Conservation (phyloP, 1,140 invertebrate genomes). For the Aphaenogaster floridana region DNA sequence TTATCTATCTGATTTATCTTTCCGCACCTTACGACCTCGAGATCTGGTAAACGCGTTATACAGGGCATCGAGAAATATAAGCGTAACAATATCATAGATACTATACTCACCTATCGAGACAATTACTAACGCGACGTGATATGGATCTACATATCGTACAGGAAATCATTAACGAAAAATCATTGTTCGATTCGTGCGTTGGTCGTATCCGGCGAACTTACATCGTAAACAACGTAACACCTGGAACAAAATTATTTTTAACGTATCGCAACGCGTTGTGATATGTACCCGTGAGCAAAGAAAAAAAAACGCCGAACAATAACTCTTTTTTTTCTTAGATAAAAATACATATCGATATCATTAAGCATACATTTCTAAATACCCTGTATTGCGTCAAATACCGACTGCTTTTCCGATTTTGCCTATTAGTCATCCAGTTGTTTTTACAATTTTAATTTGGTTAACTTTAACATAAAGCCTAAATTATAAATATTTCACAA, state of each 20-base stretch:
- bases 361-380: constrained; percentile 46
- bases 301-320: neutral
- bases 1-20: too few species aligned
- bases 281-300: neutral
- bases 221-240: constrained; percentile 31
- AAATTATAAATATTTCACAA: neutral
- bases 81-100: neutral
- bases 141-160: constrained; percentile 5
- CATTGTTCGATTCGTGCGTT: constrained; percentile 5
- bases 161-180: constrained; percentile 33
- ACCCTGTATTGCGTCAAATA: constrained; percentile 45
- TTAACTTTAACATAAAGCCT: neutral
- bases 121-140: neutral
- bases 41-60: constrained; percentile 27
- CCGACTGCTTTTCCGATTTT: neutral
- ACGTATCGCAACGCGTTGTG: neutral
- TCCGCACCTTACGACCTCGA: neutral
- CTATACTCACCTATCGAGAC: constrained; percentile 43
- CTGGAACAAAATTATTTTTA: constrained; percentile 59
- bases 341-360: neutral
- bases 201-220: neutral
- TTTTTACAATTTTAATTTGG: neutral
- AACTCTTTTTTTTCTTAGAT: neutral
- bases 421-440: neutral
- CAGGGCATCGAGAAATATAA: constrained; percentile 53